These are phyloP conservation scores for Ostrea edulis DNA, from an alignment of 1,140 invertebrate genomes.

Conservation along the genomic window DNA sequence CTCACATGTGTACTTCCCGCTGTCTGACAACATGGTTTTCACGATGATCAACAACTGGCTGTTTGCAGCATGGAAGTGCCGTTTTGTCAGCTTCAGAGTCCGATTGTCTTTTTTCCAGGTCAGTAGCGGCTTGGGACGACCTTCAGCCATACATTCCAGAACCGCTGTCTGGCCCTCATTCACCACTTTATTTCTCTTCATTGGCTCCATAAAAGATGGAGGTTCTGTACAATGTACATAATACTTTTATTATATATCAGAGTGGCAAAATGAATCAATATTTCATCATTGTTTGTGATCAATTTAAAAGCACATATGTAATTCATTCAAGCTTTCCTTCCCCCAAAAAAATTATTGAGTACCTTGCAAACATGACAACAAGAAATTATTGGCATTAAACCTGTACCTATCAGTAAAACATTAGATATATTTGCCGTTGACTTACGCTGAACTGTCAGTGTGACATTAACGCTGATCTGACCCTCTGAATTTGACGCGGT, in stretches of 20 bases:
- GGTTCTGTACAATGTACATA: slow-evolving; percentile 83
- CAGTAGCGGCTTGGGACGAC: slow-evolving; percentile 92
- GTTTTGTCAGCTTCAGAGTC: slow-evolving; percentile 84
- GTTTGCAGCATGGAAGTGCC: slow-evolving; percentile 91
- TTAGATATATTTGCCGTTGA: slow-evolving; percentile 4
- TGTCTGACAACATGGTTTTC: slow-evolving; percentile 87
- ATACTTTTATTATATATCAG: too few species aligned
- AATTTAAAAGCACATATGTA: background rate
- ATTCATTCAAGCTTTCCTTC: background rate
- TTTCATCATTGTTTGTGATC: background rate
- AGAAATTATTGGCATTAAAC: background rate
- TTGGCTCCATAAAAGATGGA: slow-evolving; percentile 90
- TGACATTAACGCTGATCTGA: slow-evolving; percentile 91
- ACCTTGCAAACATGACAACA: background rate
- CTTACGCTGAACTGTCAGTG: slow-evolving; percentile 90
- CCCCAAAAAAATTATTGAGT: background rate
- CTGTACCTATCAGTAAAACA: background rate
- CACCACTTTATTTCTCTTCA: slow-evolving; percentile 89
- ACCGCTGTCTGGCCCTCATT: slow-evolving; percentile 89
- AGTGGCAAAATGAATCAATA: background rate
- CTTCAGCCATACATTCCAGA: slow-evolving; percentile 91
- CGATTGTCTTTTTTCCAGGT: slow-evolving; percentile 93
- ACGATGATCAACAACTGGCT: slow-evolving; percentile 93
- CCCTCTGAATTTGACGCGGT: slow-evolving; percentile 94
- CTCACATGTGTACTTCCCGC: slow-evolving; percentile 91